These are phyloP conservation scores for Smittia sp. DNA, from an alignment of 2,888 invertebrate species.

Conservation along the genomic window DNA sequence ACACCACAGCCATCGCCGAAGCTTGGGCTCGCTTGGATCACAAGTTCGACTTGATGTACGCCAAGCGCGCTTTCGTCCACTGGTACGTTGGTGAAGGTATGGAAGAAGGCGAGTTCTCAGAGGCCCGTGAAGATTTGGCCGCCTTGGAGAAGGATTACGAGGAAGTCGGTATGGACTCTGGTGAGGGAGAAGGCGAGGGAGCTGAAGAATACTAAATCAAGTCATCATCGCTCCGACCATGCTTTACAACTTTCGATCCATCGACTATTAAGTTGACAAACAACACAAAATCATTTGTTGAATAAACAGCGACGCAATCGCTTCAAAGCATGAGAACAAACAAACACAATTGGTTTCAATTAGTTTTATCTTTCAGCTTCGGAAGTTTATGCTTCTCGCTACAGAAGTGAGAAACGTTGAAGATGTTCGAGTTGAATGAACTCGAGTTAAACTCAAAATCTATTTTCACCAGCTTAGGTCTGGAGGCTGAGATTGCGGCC, in stretches of 20 bases:
- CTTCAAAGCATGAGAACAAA: background rate
- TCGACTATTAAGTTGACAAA: too few species aligned
- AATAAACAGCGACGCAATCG: background rate
- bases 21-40: conserved; percentile 96
- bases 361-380: too few species aligned
- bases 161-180: conserved; percentile 84
- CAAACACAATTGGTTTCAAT: too few species aligned
- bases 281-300: background rate
- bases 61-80: conserved; percentile 95
- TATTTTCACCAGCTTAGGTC: too few species aligned
- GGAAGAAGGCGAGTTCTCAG: conserved; percentile 85
- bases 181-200: conserved; percentile 76
- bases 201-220: conserved; percentile 70
- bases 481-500: too few species aligned
- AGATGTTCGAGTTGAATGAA: too few species aligned
- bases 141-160: conserved; percentile 85
- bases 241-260: background rate
- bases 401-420: too few species aligned
- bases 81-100: conserved; percentile 89
- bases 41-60: conserved; percentile 96
- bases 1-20: conserved; percentile 95
- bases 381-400: too few species aligned
- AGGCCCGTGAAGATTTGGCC: conserved; percentile 72
- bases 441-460: too few species aligned
- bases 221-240: background rate